These are phyloP conservation scores for Epistrophe grossulariae DNA, from an alignment of 2,888 invertebrate species.

Conservation along the genomic window DNA sequence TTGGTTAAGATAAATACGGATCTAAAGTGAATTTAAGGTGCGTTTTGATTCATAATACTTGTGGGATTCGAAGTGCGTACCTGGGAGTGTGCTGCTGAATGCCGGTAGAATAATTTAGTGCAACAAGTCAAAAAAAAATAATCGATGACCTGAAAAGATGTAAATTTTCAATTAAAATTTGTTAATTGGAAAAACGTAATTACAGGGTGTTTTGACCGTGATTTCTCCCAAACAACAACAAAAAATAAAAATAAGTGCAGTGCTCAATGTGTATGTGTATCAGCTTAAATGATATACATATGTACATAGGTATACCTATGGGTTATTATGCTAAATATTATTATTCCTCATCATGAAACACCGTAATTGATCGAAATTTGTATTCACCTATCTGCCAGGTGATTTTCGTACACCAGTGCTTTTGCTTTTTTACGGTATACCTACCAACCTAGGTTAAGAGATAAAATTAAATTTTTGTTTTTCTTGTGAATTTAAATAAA, in stretches of 20 bases:
- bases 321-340: neutral
- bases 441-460: neutral
- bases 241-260: neutral
- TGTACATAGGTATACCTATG: neutral
- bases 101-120: slow-evolving; percentile 26
- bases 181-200: slow-evolving; percentile 36
- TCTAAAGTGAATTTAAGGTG: slow-evolving; percentile 15
- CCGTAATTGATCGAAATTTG: neutral
- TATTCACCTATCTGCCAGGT: neutral
- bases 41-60: neutral
- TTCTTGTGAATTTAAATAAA: neutral
- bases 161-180: slow-evolving; percentile 37
- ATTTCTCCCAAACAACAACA: neutral
- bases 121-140: neutral
- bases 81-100: neutral
- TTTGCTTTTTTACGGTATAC: neutral
- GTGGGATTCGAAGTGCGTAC: neutral
- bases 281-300: neutral
- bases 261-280: neutral
- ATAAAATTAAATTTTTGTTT: neutral
- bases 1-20: neutral
- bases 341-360: neutral
- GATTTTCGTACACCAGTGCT: neutral
- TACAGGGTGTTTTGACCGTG: slow-evolving; percentile 13
- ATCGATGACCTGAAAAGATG: neutral